Percentiles rank a stretch among this genome's conserved stretches.
These are phyloP conservation scores for Triops cancriformis DNA, from an alignment of 1,140 invertebrate species.

Conservation along the genomic window DNA sequence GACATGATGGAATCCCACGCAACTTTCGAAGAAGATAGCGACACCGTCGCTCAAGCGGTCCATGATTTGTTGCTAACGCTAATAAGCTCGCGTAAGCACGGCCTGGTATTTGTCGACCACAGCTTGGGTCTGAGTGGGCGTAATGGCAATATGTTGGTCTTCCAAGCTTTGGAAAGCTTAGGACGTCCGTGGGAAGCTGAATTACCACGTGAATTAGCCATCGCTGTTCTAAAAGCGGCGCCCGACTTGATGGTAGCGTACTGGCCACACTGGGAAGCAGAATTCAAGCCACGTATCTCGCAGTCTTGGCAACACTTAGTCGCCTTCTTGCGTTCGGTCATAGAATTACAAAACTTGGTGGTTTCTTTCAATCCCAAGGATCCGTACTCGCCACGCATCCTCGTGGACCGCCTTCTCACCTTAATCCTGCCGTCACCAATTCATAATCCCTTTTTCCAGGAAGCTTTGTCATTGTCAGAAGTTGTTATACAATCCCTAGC, in stretches of 20 bases:
- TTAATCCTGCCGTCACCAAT: slow-evolving; percentile 11
- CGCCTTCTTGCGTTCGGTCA: not conserved
- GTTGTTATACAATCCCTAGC: not conserved
- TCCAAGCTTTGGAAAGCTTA: slow-evolving; percentile 44
- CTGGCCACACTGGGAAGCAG: slow-evolving; percentile 48
- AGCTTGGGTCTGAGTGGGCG: slow-evolving; percentile 47
- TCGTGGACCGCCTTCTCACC: slow-evolving; percentile 13
- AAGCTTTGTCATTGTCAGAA: not conserved
- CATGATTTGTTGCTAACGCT: slow-evolving; percentile 57
- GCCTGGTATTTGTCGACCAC: slow-evolving; percentile 56
- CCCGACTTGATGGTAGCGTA: slow-evolving; percentile 60
- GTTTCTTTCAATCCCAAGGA: slow-evolving; percentile 23
- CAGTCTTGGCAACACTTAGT: slow-evolving; percentile 11
- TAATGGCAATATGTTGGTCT: slow-evolving; percentile 54
- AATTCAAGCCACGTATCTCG: slow-evolving; percentile 37
- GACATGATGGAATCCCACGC: slow-evolving; percentile 39
- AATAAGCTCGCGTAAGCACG: slow-evolving; percentile 58
- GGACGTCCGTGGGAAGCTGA: slow-evolving; percentile 52
- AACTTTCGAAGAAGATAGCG: slow-evolving; percentile 36
- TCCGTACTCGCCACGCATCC: slow-evolving; percentile 8
- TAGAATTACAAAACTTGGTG: slow-evolving; percentile 19
- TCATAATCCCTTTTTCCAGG: slow-evolving; percentile 8
- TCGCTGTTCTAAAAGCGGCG: slow-evolving; percentile 55
- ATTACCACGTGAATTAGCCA: slow-evolving; percentile 51
- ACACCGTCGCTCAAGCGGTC: slow-evolving; percentile 45